Conservation (phyloP, 2,797 vertebrate species). For the Xiphophorus birchmanni region DNA sequence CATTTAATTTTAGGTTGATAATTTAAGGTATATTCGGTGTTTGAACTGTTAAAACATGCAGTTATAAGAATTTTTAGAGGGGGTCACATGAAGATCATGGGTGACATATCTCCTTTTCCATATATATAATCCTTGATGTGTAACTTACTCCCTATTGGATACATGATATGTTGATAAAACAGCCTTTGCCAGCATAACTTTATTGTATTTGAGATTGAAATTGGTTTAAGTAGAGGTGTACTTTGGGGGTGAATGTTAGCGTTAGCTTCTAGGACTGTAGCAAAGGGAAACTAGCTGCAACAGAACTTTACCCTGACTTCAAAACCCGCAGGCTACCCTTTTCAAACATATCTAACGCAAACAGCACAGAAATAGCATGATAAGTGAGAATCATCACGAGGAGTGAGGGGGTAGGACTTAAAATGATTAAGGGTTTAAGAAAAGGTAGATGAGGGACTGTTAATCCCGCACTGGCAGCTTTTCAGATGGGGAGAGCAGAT, state of each 20-base stretch:
- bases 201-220: background rate
- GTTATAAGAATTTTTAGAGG: background rate
- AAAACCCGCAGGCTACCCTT: background rate
- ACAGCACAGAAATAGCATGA: background rate
- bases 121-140: background rate
- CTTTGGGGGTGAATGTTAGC: background rate
- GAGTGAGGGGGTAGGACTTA: background rate
- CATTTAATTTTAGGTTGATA: background rate
- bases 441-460: background rate
- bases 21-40: background rate
- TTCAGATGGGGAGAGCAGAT: constrained; percentile 26
- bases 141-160: background rate
- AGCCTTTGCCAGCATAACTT: background rate
- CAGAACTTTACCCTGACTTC: background rate
- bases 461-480: background rate
- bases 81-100: background rate
- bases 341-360: background rate
- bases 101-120: background rate
- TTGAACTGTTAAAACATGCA: background rate
- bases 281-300: background rate
- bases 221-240: background rate
- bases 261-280: background rate
- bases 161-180: background rate
- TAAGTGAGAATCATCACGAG: background rate
- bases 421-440: background rate